Percentiles rank a stretch among this genome's conserved stretches.
phyloP scores from a whole-genome alignment of 1,140 invertebrate species.

The Chelonus insularis region DNA sequence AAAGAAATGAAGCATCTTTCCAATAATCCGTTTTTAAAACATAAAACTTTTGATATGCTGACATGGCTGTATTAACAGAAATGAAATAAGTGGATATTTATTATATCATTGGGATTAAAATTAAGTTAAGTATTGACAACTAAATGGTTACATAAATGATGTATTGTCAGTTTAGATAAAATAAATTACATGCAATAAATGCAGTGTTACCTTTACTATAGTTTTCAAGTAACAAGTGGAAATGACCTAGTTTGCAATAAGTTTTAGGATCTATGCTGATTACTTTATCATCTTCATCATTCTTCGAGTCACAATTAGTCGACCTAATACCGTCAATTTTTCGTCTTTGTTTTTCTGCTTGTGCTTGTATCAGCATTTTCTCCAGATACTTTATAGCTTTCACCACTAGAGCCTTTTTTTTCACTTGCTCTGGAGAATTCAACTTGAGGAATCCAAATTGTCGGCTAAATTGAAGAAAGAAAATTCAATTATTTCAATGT shows the following conservation, averaged over 20 bases:
- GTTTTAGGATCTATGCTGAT: slow-evolving; percentile 86
- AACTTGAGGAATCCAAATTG: slow-evolving; percentile 85
- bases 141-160: no score
- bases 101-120: no score
- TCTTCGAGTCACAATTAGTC: slow-evolving; percentile 55
- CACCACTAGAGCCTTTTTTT: slow-evolving; percentile 76
- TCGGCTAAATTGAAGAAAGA: no score
- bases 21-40: slow-evolving; percentile 79
- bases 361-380: slow-evolving; percentile 78
- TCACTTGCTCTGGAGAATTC: slow-evolving; percentile 72
- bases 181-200: no score
- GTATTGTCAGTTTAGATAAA: no score
- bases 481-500: no score
- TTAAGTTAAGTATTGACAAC: slow-evolving; percentile 7
- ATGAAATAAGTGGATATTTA: no score
- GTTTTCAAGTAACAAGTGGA: slow-evolving; percentile 87
- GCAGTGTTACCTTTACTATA: slow-evolving; percentile 85
- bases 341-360: slow-evolving; percentile 62
- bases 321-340: slow-evolving; percentile 59
- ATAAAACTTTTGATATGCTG: slow-evolving; percentile 92
- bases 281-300: slow-evolving; percentile 64
- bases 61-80: slow-evolving; percentile 82
- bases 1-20: slow-evolving; percentile 89
- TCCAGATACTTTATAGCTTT: slow-evolving; percentile 85
- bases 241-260: slow-evolving; percentile 92